Evolutionary conservation across 2,797 vertebrate genomes (phyloP).

Genomic region (Sarcoramphus papa): DNA sequence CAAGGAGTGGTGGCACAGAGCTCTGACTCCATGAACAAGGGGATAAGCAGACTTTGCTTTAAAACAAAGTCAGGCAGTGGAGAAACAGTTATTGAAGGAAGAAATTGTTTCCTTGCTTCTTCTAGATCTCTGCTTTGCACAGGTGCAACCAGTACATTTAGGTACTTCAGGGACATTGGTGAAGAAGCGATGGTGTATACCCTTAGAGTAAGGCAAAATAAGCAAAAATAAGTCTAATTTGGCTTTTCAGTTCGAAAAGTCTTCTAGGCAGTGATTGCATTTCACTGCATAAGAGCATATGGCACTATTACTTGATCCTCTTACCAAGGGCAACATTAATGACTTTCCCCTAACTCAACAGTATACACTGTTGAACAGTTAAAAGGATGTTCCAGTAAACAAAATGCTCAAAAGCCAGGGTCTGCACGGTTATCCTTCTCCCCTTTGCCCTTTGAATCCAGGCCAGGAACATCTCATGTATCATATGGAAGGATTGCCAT

Average conservation of each 20-base stretch:
- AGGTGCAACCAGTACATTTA: background rate
- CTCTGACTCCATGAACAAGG: background rate
- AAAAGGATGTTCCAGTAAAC: conserved; percentile 39
- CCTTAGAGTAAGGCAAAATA: background rate
- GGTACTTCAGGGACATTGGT: background rate
- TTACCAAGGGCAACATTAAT: conserved; percentile 23
- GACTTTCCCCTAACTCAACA: background rate
- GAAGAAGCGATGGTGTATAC: background rate
- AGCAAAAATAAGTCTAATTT: background rate
- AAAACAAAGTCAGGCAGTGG: background rate
- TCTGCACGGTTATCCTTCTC: conserved; percentile 10
- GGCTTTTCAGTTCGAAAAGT: background rate
- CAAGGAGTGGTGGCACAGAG: background rate
- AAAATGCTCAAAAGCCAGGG: conserved; percentile 26
- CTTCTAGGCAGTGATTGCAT: background rate
- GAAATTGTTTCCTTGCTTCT: background rate
- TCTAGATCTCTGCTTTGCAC: background rate
- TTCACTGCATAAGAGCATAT: conserved; percentile 10
- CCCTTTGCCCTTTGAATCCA: conserved; percentile 32
- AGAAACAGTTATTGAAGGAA: background rate
- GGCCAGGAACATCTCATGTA: conserved; percentile 29
- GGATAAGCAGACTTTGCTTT: background rate
- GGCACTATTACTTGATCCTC: conserved; percentile 33
- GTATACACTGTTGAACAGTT: background rate
- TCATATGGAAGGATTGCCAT: background rate